Evolutionary conservation across 2,113 vertebrate genomes (phyloP), one percentile per base, ranked within the genome.

Genomic region (Paramisgurnus dabryanus): DNA sequence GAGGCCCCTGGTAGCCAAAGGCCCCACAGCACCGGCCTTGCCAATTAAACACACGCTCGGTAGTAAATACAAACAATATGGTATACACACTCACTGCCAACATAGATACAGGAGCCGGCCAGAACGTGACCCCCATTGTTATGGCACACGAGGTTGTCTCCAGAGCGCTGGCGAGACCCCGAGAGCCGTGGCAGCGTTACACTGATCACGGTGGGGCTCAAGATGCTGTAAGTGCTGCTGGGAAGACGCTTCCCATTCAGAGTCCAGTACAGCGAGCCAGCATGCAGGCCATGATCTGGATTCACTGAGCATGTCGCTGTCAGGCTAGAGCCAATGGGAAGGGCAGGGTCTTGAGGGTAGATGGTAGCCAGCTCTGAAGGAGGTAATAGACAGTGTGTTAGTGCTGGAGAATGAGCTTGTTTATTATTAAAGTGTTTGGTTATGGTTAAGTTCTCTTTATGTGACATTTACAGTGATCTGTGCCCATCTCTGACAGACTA

Each of bases 61-160:
- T 47, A 39, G 75, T 65, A 39, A 63, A 55, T 74, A 60, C 5
- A 66, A 79, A 74, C 64, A 83, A 50, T 50, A 72, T 78, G 60
- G 39, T 68, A 58, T 68, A 64, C n/a, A 55, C 15, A 97, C 97
- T 89, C 94, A 99, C 97, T 22, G 90, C 97, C 97, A 8, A 98
- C 95, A 0, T 97, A 99, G 89, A 99, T 95, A 87, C 97, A 99
- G 88, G 97, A 97, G 66, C 97, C 97, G 0, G 96, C 97, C 89
- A 99, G 68, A 88, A 99, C 97, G 90, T 95, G 94, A 0, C 97
- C 95, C 0, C 96, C 95, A 3, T 88, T 92, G 87, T 96, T 94
- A 86, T 98, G 97, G 47, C 97, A 99, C 89, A 99, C 95, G 67
- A 99, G 93, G 91, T 99, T 99, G 94, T 99, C 97, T 22, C 97